Conservation (phyloP, 1,140 invertebrate genomes). For the Drosophila nannoptera region DNA sequence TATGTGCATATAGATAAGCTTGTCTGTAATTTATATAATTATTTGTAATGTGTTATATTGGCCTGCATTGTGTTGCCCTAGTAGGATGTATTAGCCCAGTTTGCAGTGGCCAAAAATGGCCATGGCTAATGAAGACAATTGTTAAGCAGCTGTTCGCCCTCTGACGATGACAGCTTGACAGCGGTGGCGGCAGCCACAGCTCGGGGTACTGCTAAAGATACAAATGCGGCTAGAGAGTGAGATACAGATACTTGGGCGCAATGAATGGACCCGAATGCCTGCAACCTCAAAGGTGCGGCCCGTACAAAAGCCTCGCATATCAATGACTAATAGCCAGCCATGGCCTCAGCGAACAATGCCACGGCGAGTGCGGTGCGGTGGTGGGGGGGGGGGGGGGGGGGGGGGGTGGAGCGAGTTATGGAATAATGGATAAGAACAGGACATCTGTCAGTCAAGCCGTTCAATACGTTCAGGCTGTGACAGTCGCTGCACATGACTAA, state of each 20-base stretch:
- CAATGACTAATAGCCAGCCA: constrained; percentile 69
- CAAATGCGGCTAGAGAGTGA: constrained; percentile 3
- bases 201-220: background rate
- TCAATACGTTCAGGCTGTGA: constrained; percentile 22
- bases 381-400: background rate
- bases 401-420: background rate
- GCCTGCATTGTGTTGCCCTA: constrained; percentile 5
- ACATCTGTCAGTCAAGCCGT: constrained; percentile 62
- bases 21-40: no score
- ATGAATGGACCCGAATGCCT: constrained; percentile 15
- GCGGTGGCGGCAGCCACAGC: constrained; percentile 2
- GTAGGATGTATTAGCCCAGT: constrained; percentile 8
- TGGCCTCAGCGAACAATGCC: constrained; percentile 42
- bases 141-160: constrained; percentile 18
- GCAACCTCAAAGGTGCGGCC: constrained; percentile 50
- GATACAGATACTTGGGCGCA: constrained; percentile 1
- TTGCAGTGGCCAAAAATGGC: constrained; percentile 15
- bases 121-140: constrained; percentile 37
- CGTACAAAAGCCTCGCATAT: constrained; percentile 52
- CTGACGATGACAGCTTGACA: constrained; percentile 20
- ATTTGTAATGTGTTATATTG: background rate
- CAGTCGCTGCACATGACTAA: constrained; percentile 70
- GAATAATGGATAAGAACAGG: constrained; percentile 37
- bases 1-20: no score
- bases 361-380: constrained; percentile 5